Conservation (phyloP, 1,140 invertebrate genomes). For the Stegodyphus mimosarum region DNA sequence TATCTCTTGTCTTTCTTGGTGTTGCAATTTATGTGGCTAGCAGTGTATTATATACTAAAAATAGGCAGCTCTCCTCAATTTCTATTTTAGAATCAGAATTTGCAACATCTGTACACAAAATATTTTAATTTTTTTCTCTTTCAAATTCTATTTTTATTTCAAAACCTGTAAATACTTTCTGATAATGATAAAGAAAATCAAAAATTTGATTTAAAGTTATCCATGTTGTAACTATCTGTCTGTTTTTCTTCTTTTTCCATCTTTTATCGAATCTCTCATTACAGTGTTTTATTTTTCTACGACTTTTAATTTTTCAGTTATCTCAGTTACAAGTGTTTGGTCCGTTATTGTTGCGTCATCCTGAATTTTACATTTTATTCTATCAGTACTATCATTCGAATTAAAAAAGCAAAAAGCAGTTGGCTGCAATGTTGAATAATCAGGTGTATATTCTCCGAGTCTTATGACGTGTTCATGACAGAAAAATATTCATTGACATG, state of each 20-base stretch:
- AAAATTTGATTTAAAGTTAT: conserved; percentile 29
- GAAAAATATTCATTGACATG: not conserved
- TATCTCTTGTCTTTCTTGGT: no score
- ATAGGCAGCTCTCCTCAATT: not conserved
- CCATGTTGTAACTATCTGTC: conserved; percentile 12
- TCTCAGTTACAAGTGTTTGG: not conserved
- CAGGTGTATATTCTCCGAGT: not conserved
- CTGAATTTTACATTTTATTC: not conserved
- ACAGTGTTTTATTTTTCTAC: not conserved
- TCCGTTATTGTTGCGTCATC: not conserved
- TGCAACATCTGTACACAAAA: not conserved
- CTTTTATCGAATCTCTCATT: conserved; percentile 12
- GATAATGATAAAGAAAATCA: conserved; percentile 25
- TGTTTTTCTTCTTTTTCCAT: conserved; percentile 5
- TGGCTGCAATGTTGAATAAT: not conserved
- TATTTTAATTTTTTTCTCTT: not conserved
- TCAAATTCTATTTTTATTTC: conserved; percentile 21
- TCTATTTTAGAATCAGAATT: conserved; percentile 16
- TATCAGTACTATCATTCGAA: conserved; percentile 1
- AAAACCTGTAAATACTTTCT: conserved; percentile 15
- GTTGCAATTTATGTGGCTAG: no score
- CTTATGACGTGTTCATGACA: not conserved
- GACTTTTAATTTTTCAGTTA: conserved; percentile 2
- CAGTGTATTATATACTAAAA: no score
- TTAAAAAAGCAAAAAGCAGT: conserved; percentile 12